These are phyloP conservation scores for Zosterops hypoxanthus DNA, from an alignment of 2,113 vertebrate species.

Conservation along the genomic window DNA sequence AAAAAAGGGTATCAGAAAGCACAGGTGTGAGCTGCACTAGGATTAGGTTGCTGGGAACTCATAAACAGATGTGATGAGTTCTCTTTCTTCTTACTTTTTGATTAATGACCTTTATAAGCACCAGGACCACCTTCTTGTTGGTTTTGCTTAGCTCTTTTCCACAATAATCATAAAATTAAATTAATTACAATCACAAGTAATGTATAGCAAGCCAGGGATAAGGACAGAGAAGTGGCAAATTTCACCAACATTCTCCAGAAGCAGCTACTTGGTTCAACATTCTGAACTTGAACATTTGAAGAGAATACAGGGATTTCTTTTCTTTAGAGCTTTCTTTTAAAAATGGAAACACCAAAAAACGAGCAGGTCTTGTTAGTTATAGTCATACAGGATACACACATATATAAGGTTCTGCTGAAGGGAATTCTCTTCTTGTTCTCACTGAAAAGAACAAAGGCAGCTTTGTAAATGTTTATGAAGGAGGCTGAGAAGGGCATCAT, in stretches of 20 bases:
- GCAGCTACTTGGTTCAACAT: background rate
- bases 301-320: constrained; percentile 5
- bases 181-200: background rate
- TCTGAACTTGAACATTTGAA: background rate
- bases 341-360: constrained; percentile 21
- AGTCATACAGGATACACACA: background rate
- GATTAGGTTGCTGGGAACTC: background rate
- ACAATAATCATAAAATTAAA: background rate
- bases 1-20: background rate
- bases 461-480: background rate
- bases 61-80: background rate
- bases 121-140: background rate
- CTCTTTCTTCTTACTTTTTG: background rate
- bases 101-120: background rate
- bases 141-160: background rate
- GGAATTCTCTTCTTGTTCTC: background rate
- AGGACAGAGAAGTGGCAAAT: background rate
- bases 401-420: background rate
- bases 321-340: constrained; percentile 21
- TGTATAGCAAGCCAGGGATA: background rate
- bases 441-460: background rate
- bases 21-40: background rate
- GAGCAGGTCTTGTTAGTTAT: background rate
- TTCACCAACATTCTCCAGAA: background rate
- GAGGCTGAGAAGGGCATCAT: background rate